Percentiles rank a stretch among this genome's conserved stretches.
Conservation (phyloP, 2,888 invertebrate genomes). For the Drosophila falleni region DNA sequence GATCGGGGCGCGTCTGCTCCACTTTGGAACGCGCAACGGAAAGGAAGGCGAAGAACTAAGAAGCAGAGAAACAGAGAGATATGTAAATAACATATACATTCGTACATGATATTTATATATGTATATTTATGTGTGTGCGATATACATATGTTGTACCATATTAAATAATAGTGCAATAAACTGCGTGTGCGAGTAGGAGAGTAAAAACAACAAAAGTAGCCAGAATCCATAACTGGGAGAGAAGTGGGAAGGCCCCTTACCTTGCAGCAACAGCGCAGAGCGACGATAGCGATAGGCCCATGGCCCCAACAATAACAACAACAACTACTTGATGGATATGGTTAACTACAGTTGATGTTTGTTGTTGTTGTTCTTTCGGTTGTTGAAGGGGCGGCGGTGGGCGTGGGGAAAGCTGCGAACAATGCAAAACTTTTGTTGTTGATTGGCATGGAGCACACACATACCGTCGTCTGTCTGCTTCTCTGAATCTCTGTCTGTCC, state of each 20-base stretch:
- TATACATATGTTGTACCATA: constrained; percentile 17
- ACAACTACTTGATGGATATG: constrained; percentile 38
- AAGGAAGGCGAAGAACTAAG: constrained; percentile 18
- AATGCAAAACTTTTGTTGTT: constrained; percentile 68
- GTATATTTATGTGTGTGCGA: constrained; percentile 37
- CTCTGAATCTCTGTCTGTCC: constrained; percentile 4
- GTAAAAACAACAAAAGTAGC: constrained; percentile 35
- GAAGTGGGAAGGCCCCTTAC: constrained; percentile 49
- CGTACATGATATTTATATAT: constrained; percentile 16
- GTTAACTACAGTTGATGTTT: constrained; percentile 39
- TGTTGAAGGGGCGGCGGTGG: constrained; percentile 51
- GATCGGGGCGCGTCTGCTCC: constrained; percentile 51
- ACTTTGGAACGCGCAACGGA: constrained; percentile 40
- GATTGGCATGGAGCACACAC: constrained; percentile 55
- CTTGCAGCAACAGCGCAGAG: constrained; percentile 45
- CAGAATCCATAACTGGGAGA: constrained; percentile 31
- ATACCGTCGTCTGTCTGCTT: constrained; percentile 23
- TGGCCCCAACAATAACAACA: constrained; percentile 39
- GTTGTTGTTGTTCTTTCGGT: constrained; percentile 34
- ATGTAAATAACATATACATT: constrained; percentile 21
- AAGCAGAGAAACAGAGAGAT: constrained; percentile 20
- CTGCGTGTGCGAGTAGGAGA: constrained; percentile 29
- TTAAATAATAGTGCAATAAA: constrained; percentile 57
- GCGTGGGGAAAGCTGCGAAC: constrained; percentile 49
- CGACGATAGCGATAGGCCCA: constrained; percentile 39